Percentiles rank a stretch among this genome's conserved stretches.
Evolutionary conservation across 2,888 invertebrate genomes (phyloP).

Genomic region (Microplitis deprimator): DNA sequence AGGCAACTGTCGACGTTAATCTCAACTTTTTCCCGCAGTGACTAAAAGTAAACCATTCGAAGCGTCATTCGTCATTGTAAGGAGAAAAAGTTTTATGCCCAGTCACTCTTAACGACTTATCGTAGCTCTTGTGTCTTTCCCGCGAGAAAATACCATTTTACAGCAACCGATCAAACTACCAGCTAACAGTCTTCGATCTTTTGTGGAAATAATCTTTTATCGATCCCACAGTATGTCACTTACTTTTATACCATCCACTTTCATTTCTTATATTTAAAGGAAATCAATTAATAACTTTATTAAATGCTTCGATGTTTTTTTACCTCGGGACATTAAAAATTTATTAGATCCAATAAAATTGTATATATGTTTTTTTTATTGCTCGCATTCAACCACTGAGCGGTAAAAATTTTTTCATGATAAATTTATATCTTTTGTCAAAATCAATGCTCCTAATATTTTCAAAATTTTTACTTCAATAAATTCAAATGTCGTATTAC

Average conservation of each 20-base stretch:
- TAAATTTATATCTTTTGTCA: no score
- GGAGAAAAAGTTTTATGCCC: slow-evolving; percentile 42
- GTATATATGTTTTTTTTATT: no score
- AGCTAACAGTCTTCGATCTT: neutral
- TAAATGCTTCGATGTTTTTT: neutral
- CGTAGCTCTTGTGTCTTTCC: neutral
- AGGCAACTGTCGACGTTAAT: slow-evolving; percentile 40
- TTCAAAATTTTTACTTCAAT: no score
- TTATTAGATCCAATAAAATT: no score
- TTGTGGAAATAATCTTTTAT: neutral
- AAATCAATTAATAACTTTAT: neutral
- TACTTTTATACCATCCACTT: neutral
- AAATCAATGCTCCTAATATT: no score
- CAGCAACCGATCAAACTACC: neutral
- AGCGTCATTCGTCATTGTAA: slow-evolving; percentile 42
- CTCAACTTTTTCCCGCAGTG: slow-evolving; percentile 13
- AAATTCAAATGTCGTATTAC: no score
- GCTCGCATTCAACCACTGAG: no score
- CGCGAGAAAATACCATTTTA: neutral
- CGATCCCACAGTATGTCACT: neutral
- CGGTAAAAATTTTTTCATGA: no score
- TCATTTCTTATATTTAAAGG: neutral
- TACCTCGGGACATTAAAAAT: no score
- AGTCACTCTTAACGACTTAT: slow-evolving; percentile 43
- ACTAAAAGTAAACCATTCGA: slow-evolving; percentile 26